A percentile compares a stretch with the other conserved stretches of the same genome.
Conservation (phyloP, 2,797 vertebrate genomes). For the Phoxinus dragarum region DNA sequence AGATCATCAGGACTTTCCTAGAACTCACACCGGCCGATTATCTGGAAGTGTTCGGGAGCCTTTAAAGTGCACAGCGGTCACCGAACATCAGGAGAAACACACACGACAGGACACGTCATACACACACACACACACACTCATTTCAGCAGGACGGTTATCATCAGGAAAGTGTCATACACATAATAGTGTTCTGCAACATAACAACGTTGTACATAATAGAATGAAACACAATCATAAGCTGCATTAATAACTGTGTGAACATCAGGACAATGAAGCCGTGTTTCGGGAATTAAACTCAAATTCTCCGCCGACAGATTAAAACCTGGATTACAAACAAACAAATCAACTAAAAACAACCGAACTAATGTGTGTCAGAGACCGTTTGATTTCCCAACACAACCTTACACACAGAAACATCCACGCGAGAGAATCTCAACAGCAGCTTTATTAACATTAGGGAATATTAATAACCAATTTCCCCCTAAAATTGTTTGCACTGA, state of each 20-base stretch:
- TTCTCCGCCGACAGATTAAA: slow-evolving; percentile 6
- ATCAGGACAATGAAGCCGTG: background rate
- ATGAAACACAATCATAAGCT: background rate
- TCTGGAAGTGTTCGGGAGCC: background rate
- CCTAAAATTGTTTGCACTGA: background rate
- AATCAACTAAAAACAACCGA: background rate
- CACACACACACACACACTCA: slow-evolving; percentile 35
- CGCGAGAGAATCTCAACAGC: background rate
- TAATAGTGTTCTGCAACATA: background rate
- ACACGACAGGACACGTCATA: slow-evolving; percentile 5
- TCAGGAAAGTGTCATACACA: background rate
- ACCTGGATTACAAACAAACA: slow-evolving; percentile 12
- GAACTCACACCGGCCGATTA: background rate
- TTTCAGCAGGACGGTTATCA: background rate
- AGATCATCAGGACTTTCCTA: background rate
- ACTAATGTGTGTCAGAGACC: no score
- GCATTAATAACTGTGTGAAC: background rate
- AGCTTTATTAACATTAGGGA: background rate
- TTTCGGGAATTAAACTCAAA: background rate
- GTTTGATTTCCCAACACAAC: background rate
- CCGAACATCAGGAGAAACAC: slow-evolving; percentile 43
- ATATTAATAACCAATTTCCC: background rate
- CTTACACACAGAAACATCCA: background rate
- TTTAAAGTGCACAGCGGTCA: slow-evolving; percentile 50
- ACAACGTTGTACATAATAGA: background rate